phyloP scores from a whole-genome alignment of 2,888 invertebrate genomes.

The Neria commutata region DNA sequence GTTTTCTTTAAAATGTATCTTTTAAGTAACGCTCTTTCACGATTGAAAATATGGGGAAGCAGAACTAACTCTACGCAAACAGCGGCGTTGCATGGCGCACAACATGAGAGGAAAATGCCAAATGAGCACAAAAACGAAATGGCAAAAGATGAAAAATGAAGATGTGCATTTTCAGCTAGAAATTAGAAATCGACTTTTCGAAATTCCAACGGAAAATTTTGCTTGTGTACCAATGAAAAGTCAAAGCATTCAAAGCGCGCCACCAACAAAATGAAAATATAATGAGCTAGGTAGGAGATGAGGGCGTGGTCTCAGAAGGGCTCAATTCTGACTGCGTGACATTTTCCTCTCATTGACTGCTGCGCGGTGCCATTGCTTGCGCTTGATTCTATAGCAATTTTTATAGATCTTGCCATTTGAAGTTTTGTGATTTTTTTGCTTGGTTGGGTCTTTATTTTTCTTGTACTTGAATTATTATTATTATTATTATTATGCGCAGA shows the following conservation, averaged over 20 bases:
- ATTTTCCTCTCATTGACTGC: neutral
- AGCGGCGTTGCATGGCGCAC: neutral
- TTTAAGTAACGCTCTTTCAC: too few species aligned
- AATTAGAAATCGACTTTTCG: too few species aligned
- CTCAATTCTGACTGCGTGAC: neutral
- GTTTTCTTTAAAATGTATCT: too few species aligned
- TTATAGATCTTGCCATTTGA: too few species aligned
- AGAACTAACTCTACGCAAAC: too few species aligned
- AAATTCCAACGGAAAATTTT: too few species aligned
- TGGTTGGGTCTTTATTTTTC: constrained; percentile 29
- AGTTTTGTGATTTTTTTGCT: constrained; percentile 15
- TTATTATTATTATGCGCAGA: constrained; percentile 11
- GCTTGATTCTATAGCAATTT: too few species aligned
- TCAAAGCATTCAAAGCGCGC: too few species aligned
- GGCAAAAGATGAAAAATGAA: neutral
- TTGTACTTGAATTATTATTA: neutral
- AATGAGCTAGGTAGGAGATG: too few species aligned
- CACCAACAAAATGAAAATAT: constrained; percentile 5
- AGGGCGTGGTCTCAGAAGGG: too few species aligned
- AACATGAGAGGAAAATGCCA: constrained; percentile 10
- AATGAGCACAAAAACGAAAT: neutral
- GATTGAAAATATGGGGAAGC: neutral
- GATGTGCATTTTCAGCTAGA: too few species aligned
- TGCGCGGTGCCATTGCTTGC: neutral
- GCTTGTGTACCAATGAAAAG: too few species aligned